A percentile compares a stretch with the other conserved stretches of the same genome.
These are phyloP conservation scores for Acheta domesticus DNA, from an alignment of 2,888 invertebrate species.

Conservation along the genomic window DNA sequence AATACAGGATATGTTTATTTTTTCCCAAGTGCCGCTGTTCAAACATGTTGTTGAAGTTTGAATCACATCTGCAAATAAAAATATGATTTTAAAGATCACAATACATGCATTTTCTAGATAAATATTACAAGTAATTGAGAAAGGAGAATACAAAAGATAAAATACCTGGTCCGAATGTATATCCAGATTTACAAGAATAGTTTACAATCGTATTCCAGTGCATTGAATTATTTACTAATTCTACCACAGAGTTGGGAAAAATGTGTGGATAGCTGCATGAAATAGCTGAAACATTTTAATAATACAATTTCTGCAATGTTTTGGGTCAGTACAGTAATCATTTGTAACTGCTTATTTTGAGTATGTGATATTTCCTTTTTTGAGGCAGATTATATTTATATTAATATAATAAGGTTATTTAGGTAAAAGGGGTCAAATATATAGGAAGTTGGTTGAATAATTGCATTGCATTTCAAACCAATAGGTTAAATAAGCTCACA, in stretches of 20 bases:
- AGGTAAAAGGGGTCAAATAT: no score
- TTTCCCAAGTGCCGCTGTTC: constrained; percentile 38
- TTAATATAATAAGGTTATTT: no score
- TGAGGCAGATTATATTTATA: no score
- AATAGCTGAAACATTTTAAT: constrained; percentile 34
- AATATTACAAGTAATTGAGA: no score
- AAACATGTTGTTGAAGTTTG: constrained; percentile 38
- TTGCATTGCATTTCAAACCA: no score
- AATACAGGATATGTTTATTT: constrained; percentile 39
- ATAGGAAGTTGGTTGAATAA: no score
- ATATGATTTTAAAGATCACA: not conserved
- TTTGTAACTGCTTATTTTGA: no score
- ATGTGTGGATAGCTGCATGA: constrained; percentile 39
- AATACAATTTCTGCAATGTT: constrained; percentile 23
- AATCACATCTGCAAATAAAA: constrained; percentile 33
- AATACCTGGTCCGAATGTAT: constrained; percentile 33
- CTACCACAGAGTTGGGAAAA: constrained; percentile 37
- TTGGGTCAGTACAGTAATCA: no score
- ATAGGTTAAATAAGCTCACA: no score
- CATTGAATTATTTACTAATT: constrained; percentile 40
- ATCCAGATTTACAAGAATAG: constrained; percentile 39
- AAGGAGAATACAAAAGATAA: constrained; percentile 25
- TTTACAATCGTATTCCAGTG: constrained; percentile 39
- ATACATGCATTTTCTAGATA: not conserved
- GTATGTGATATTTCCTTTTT: no score